Evolutionary conservation across 2,888 invertebrate species (phyloP).

Genomic region (Schrankia costaestrigalis): DNA sequence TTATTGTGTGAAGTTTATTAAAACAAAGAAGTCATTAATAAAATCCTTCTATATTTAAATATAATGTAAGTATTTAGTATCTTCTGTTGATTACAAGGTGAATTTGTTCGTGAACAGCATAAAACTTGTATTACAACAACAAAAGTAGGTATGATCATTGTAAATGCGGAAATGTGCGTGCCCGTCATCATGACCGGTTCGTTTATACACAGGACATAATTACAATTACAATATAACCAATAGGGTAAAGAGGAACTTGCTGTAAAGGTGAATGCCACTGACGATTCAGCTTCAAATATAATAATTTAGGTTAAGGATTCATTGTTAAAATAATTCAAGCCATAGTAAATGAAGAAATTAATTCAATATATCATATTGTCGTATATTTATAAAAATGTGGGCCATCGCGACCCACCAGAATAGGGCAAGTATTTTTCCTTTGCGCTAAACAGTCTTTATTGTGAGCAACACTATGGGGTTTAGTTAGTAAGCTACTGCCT

Average conservation of each 20-base stretch:
- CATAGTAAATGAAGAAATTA: background rate
- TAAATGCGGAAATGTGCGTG: constrained; percentile 15
- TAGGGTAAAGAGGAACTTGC: too few species aligned
- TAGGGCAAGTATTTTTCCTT: too few species aligned
- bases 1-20: background rate
- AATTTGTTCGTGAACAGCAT: constrained; percentile 8
- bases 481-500: too few species aligned
- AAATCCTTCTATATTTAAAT: background rate
- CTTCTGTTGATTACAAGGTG: constrained; percentile 11
- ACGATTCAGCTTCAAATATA: too few species aligned
- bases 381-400: too few species aligned
- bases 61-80: constrained; percentile 3
- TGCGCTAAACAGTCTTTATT: too few species aligned
- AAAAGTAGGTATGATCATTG: constrained; percentile 5
- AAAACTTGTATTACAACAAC: background rate
- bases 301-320: too few species aligned
- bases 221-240: too few species aligned
- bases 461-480: too few species aligned
- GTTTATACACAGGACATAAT: background rate
- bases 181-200: constrained; percentile 9
- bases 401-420: too few species aligned
- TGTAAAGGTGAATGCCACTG: too few species aligned
- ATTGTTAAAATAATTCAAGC: background rate
- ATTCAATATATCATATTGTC: too few species aligned
- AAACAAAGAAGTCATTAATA: background rate